Percentiles rank a stretch among this genome's conserved stretches.
phyloP scores from a whole-genome alignment of 2,888 invertebrate species.

The Ellobium chinense region DNA sequence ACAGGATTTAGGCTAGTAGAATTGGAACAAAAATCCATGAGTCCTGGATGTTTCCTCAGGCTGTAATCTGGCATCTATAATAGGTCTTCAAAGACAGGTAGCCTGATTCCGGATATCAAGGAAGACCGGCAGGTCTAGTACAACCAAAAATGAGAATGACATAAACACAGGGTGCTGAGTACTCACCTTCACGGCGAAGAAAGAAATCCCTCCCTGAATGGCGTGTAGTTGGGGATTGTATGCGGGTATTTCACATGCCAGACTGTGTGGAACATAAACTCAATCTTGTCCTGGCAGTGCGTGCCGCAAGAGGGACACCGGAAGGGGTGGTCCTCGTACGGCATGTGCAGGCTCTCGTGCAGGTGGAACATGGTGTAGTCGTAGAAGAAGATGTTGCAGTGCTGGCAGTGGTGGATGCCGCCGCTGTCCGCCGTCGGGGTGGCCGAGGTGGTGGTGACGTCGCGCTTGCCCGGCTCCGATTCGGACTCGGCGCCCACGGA shows the following conservation, averaged over 20 bases:
- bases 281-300: slow-evolving; percentile 72
- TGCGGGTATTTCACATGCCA: slow-evolving; percentile 75
- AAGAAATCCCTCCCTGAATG: slow-evolving; percentile 69
- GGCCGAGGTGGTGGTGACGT: slow-evolving; percentile 69
- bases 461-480: slow-evolving; percentile 65
- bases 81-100: no score
- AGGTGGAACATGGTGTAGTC: slow-evolving; percentile 75
- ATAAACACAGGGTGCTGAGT: neutral
- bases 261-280: slow-evolving; percentile 75
- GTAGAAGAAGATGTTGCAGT: slow-evolving; percentile 73
- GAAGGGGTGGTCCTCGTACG: slow-evolving; percentile 69
- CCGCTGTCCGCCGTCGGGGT: slow-evolving; percentile 69
- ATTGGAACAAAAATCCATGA: no score
- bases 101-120: neutral
- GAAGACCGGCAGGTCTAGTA: neutral
- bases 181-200: slow-evolving; percentile 45
- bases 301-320: slow-evolving; percentile 72
- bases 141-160: neutral
- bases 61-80: no score
- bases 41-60: no score
- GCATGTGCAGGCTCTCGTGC: slow-evolving; percentile 73
- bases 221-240: slow-evolving; percentile 73
- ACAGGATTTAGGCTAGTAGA: no score
- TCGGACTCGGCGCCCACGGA: slow-evolving; percentile 65
- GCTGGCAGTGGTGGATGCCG: slow-evolving; percentile 69